Evolutionary conservation across 2,113 vertebrate species (phyloP), one percentile per base, ranked within the genome.

Genomic region (Poicephalus gulielmi): DNA sequence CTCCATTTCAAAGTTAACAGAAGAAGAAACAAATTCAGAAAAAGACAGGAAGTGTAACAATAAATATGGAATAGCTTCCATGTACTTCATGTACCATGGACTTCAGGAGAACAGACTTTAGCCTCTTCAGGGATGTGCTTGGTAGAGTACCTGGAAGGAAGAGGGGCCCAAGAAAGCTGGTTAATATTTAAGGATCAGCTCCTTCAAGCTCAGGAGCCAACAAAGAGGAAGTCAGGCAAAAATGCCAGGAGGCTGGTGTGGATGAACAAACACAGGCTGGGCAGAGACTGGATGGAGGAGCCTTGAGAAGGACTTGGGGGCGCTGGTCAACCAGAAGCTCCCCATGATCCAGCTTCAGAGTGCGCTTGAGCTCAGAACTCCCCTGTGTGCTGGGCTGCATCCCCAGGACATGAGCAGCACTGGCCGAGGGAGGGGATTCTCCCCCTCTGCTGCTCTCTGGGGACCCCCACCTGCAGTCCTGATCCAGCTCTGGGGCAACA

Each of bases 291-390:
- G 57, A 35, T 35, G 57, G 13, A 24, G 57, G 22, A 59, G 57
- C 20, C 33, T 20, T 24, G 57, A 59, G 33, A 24, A 23, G 33
- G 33, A 23, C 22, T 23, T 35, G 33, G 33, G 33, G 57, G 9
- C 10, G 33, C 2, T 0, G 57, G 33, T n/a, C 33, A n/a, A 15
- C 7, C 33, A 59, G 57, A n/a, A 59, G 57, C 57, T 35, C 20
- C 57, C 33, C 8, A 59, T 35, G 13, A 59, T 13, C 33, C 12
- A 8, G 57, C 33, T 59, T 35, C 57, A 35, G 13, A 4, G 55
- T 57, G 31, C 0, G 1, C 6, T 10, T 59, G 55, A 10, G 8
- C 33, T 8, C 55, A n/a, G 6, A 57, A 9, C 12, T 13, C 53
- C 20, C 31, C 19, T 2, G 8, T 9, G 31, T n/a, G 55, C 55